These are phyloP conservation scores for Vireo griseus DNA, from an alignment of 2,797 vertebrate species.

Conservation along the genomic window DNA sequence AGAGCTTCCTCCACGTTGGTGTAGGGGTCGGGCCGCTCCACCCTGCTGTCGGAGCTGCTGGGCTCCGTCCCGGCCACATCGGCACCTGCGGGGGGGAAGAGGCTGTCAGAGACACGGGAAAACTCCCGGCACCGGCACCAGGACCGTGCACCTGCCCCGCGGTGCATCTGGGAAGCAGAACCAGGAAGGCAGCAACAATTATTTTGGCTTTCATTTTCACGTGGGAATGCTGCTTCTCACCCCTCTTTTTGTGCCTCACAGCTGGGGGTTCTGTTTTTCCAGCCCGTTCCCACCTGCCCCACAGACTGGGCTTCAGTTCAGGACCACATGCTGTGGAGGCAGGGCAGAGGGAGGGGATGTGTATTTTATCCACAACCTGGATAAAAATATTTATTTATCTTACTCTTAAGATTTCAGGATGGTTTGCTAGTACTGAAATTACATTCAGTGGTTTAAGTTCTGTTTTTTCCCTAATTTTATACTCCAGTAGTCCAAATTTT, in stretches of 20 bases:
- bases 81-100: conserved; percentile 68
- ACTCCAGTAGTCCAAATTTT: not conserved
- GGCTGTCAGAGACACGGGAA: not conserved
- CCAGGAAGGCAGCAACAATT: fast-evolving
- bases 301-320: fast-evolving
- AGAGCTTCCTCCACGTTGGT: conserved; percentile 85
- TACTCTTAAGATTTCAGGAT: not conserved
- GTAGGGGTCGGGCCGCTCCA: conserved; percentile 85
- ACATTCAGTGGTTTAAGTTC: not conserved
- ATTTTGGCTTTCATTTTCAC: fast-evolving
- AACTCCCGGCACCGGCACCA: fast-evolving
- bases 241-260: not conserved
- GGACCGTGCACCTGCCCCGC: fast-evolving
- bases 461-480: not conserved
- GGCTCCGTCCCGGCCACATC: conserved; percentile 83
- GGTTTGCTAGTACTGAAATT: not conserved
- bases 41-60: conserved; percentile 85
- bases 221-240: fast-evolving
- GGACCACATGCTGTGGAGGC: fast-evolving
- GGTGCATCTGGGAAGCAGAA: fast-evolving
- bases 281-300: not conserved
- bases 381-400: not conserved
- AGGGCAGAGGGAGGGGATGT: not conserved
- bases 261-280: not conserved
- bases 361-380: not conserved